Conservation (phyloP, 2,888 invertebrate genomes). For the Caenorhabditis virilis region DNA sequence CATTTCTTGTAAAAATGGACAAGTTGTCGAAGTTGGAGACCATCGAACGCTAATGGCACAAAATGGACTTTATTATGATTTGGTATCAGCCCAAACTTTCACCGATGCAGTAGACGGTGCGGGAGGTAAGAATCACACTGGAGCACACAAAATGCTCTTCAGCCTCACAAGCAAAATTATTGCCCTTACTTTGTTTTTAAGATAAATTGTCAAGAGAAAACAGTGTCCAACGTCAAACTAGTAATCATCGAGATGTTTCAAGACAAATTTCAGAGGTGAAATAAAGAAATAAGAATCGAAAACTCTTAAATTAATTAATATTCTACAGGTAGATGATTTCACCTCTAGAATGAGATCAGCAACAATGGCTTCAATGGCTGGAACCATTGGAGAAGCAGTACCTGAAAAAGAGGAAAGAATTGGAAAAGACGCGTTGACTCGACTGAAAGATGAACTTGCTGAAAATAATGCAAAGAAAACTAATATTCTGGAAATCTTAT, state of each 20-base stretch:
- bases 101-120: constrained; percentile 49
- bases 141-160: constrained; percentile 1
- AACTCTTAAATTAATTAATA: constrained; percentile 10
- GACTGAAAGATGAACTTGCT: constrained; percentile 48
- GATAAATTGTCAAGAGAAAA: constrained; percentile 26
- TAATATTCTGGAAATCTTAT: constrained; percentile 65
- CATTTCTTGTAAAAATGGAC: constrained; percentile 69
- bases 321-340: constrained; percentile 15
- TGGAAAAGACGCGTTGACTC: constrained; percentile 43
- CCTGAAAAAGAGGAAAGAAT: constrained; percentile 27
- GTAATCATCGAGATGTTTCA: not conserved
- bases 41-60: constrained; percentile 76
- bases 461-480: constrained; percentile 44
- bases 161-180: not conserved
- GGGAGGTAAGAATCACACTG: too few relatives aligned
- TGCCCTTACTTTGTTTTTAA: constrained; percentile 3
- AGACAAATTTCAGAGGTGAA: not conserved
- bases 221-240: constrained; percentile 9
- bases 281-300: not conserved
- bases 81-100: constrained; percentile 68
- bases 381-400: constrained; percentile 6
- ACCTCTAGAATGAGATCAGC: constrained; percentile 28
- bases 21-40: constrained; percentile 77
- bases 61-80: constrained; percentile 76
- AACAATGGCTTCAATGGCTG: constrained; percentile 29